Conservation (phyloP, 2,113 vertebrate genomes). For the Neolamprologus hecqui region DNA sequence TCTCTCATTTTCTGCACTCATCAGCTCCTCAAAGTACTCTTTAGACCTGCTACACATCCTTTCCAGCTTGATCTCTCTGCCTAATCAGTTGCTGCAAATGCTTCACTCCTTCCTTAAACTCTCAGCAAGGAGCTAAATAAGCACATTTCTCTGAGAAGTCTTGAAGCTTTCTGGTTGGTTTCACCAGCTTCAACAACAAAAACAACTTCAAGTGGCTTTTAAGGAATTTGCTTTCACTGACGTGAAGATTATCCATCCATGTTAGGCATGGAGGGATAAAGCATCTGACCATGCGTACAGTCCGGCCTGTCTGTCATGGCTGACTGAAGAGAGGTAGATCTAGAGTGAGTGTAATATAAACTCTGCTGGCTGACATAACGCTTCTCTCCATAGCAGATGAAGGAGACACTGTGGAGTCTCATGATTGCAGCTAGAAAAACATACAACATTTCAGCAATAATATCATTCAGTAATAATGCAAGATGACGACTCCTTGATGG, state of each 20-base stretch:
- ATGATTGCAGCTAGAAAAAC: constrained; percentile 30
- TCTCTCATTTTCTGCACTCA: background rate
- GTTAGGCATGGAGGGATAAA: background rate
- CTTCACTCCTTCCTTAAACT: background rate
- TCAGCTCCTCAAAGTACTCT: background rate
- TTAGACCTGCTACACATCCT: background rate
- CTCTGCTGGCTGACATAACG: background rate
- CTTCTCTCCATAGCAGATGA: background rate
- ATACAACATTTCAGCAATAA: background rate
- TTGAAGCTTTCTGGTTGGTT: background rate
- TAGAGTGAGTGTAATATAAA: background rate
- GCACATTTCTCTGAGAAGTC: background rate
- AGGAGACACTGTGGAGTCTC: background rate
- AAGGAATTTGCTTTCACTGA: background rate
- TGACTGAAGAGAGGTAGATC: constrained; percentile 2
- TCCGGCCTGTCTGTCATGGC: background rate
- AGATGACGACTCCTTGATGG: background rate
- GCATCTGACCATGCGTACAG: background rate
- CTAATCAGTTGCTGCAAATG: background rate
- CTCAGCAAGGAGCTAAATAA: background rate
- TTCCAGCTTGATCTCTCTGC: background rate
- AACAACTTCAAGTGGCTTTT: background rate
- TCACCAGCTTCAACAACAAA: background rate
- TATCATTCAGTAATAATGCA: background rate
- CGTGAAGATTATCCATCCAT: background rate